phyloP scores from a whole-genome alignment of 2,113 vertebrate species.

The Limnothrissa miodon region DNA sequence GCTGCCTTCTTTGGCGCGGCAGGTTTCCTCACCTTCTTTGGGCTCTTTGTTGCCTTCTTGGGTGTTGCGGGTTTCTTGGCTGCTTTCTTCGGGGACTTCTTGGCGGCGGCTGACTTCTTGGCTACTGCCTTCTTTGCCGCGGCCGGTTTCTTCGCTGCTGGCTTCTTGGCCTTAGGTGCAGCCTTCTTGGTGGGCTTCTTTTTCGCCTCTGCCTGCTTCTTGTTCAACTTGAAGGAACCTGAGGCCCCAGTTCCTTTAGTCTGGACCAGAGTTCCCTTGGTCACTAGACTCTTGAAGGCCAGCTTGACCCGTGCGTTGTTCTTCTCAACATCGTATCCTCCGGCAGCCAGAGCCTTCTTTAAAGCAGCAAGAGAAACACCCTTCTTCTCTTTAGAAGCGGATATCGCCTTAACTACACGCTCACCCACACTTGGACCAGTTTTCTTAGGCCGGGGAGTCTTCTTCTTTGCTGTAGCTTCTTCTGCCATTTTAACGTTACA shows the following conservation, averaged over 20 bases:
- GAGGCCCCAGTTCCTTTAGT: neutral
- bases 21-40: too few relatives aligned
- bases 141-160: constrained; percentile 23
- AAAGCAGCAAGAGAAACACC: neutral
- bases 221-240: neutral
- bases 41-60: neutral
- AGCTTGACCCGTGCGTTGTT: neutral
- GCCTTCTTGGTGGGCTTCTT: constrained; percentile 17
- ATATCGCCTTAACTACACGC: neutral
- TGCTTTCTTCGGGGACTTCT: too few relatives aligned
- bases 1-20: neutral
- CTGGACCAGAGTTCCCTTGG: neutral
- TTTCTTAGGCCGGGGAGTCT: neutral
- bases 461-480: constrained; percentile 2
- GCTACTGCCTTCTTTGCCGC: constrained; percentile 22
- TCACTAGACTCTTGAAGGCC: neutral
- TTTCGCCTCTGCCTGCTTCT: neutral
- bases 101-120: constrained; percentile 26
- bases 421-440: neutral
- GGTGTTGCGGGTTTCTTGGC: constrained; percentile 18
- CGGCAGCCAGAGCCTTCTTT: neutral
- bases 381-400: constrained; percentile 6
- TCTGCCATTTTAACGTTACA: neutral
- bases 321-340: constrained; percentile 11
- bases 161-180: constrained; percentile 18